Evolutionary conservation across 2,888 invertebrate species (phyloP).

Genomic region (Rhingia campestris): DNA sequence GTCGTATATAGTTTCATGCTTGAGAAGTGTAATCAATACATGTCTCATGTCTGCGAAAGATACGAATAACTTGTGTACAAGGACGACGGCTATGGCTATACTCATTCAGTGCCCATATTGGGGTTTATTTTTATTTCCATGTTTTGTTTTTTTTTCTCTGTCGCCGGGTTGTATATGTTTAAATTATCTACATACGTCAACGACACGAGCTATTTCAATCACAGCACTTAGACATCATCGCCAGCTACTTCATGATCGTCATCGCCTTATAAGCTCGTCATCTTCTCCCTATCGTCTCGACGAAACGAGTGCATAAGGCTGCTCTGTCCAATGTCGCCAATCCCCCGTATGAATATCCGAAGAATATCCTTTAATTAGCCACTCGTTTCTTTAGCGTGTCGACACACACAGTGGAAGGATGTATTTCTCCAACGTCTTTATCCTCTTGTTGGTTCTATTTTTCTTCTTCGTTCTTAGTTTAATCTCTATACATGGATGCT

Average conservation of each 20-base stretch:
- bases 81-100: constrained; percentile 40
- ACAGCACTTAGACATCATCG: constrained; percentile 60
- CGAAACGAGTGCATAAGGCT: constrained; percentile 47
- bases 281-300: constrained; percentile 34
- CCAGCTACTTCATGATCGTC: constrained; percentile 24
- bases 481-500: constrained; percentile 18
- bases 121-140: constrained; percentile 16
- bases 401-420: constrained; percentile 24
- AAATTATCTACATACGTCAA: constrained; percentile 62
- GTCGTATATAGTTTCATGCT: constrained; percentile 18
- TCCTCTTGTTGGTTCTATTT: constrained; percentile 48
- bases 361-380: constrained; percentile 66
- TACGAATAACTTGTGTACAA: constrained; percentile 67
- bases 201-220: constrained; percentile 67
- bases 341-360: constrained; percentile 24
- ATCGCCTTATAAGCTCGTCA: constrained; percentile 49
- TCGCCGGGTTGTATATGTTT: background rate
- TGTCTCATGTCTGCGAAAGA: constrained; percentile 66
- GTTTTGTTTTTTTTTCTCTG: constrained; percentile 18
- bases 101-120: constrained; percentile 1
- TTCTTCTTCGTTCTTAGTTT: constrained; percentile 15
- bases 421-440: constrained; percentile 34
- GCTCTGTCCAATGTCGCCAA: constrained; percentile 38
- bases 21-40: constrained; percentile 69
- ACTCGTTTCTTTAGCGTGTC: constrained; percentile 29